Base-by-base conservation (phyloP, 2,888 invertebrate species). In the Branchipolynoe longqiensis region DNA sequence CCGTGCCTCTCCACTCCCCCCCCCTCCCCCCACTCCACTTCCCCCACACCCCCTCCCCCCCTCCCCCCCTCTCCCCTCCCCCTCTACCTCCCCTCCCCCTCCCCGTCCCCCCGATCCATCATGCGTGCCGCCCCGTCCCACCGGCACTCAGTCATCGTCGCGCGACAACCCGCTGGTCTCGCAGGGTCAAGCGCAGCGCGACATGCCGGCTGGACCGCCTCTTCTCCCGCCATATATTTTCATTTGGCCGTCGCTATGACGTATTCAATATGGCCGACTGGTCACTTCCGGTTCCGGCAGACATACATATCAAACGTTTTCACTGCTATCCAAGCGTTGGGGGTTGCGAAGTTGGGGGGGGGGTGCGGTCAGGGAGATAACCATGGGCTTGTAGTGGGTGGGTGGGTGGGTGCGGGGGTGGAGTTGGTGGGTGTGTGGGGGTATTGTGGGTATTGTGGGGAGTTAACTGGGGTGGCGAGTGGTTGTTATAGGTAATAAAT, bases 151-250 rank as follows among this genome's bases (percentile, higher is more conserved):
- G 25, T 69, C 69, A 69, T 38, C 18, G 69, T 69, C 36, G 69
- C 38, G 38, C 38, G 69, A 69, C 69, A 69, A 69, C 69, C 69
- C n/a, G 36, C 14, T 38, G 69, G 36, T n/a, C 33, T 38, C 36
- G 22, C 36, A 14, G 69, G 69, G 69, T 69, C 69, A 69, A 62
- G 31, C 62, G 31, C 62, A 28, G 18, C 38, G 73, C 73, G 73
- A 73, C 73, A 73, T 22, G 73, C 73, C 25, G 8, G 38, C 36
- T 73, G 38, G 73, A 40, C 38, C 14, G 12, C 41, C 54, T 41
- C 28, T 41, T n/a, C n/a, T n/a, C n/a, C n/a, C n/a, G 48, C 28
- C 78, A 78, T 78, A 78, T n/a, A 78, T 78, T 78, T 78, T 78
- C 78, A 78, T 78, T 78, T 78, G 25, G 78, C 40, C 12, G 33